Percentiles rank a stretch among this genome's conserved stretches.
Conservation (phyloP, 30 jellyfish, hydroid and myxozoan genomes). For the Catostylus mosaicus region DNA sequence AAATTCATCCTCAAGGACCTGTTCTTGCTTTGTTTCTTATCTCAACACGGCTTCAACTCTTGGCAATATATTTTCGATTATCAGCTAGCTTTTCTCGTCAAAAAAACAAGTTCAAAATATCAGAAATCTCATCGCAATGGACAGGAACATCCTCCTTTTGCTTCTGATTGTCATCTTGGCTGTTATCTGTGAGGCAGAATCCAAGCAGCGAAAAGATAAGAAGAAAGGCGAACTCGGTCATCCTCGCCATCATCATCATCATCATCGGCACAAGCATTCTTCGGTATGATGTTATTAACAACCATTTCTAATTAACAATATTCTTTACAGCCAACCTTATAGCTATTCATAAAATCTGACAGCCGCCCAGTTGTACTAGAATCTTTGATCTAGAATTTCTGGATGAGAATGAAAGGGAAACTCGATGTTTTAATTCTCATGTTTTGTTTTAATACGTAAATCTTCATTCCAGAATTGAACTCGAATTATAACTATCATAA, state of each 20-base stretch:
- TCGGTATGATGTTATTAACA: constrained; percentile 4
- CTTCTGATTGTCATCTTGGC: background rate
- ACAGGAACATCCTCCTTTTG: background rate
- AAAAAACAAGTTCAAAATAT: background rate
- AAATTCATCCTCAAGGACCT: constrained; percentile 1
- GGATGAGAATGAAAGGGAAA: no score
- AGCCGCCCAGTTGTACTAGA: no score
- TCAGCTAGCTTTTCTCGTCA: background rate
- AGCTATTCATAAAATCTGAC: no score
- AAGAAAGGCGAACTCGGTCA: background rate
- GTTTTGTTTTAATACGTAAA: no score
- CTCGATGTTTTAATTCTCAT: no score
- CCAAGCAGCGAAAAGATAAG: constrained; percentile 18
- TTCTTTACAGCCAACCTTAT: no score
- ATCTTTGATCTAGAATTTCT: no score
- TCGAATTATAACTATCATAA: no score
- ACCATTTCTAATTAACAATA: no score
- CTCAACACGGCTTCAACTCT: constrained; percentile 5
- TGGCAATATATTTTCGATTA: background rate
- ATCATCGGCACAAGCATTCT: constrained; percentile 14
- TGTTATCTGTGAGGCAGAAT: background rate
- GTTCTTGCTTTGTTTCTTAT: background rate
- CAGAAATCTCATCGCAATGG: background rate
- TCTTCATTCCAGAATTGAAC: no score
- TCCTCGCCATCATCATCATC: constrained; percentile 22